Base-by-base conservation (phyloP, 2,113 vertebrate genomes). In the Leptosomus discolor region DNA sequence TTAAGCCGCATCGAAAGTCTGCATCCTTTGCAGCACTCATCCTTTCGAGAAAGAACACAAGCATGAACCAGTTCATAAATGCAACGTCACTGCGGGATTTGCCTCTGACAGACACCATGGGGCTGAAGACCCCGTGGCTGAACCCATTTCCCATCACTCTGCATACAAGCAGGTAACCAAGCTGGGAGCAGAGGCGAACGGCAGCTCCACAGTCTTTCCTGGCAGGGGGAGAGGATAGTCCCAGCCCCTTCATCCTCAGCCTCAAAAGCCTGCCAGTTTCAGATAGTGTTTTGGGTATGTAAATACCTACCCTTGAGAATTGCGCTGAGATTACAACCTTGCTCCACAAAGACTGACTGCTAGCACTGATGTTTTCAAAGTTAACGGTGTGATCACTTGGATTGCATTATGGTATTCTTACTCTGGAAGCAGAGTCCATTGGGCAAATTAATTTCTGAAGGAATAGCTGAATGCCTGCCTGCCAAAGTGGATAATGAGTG, bases 381-480 rank as follows among this genome's bases (percentile, higher is more conserved):
- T 77, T 48, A 80, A 29, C 46, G 54, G 26, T 15, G 26, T 53
- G 71, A 70, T 68, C 8, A 2, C 45, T 91, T 60, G 15, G 36
- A 60, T 13, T 64, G 12, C 32, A 10, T 69, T 84, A 43, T 19
- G 24, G 26, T 87, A 73, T 71, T 82, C 70, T 90, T 70, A 36
- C 39, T 86, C 34, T 93, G 88, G 48, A 84, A 92, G 51, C 18
- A 84, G 30, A 93, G 24, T 89, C 71, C 76, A 75, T 32, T 37
- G 60, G 41, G 54, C 60, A 94, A 92, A 95, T 88, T 81, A 92
- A 92, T 92, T 95, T 96, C 79, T 86, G 79, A 83, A 92, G 75
- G 73, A 94, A 70, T 12, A 71, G 43, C 71, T 88, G 90, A 92
- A 83, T 54, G 58, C 23, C 54, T 88, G 82, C 39, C 56, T 91